These are phyloP conservation scores for Drosophila watanabei DNA, from an alignment of 1,140 invertebrate genomes.

Conservation along the genomic window DNA sequence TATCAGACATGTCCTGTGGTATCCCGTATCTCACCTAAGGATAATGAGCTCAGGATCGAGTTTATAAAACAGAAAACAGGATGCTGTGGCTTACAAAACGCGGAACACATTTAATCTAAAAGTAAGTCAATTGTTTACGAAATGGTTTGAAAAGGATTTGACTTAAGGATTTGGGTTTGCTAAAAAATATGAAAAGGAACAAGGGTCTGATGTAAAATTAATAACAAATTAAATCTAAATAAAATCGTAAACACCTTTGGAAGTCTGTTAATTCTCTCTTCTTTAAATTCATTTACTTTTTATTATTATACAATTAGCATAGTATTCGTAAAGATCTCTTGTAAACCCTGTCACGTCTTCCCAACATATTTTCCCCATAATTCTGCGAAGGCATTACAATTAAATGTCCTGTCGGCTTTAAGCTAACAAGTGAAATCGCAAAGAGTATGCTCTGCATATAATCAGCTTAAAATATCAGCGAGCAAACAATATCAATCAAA, in stretches of 20 bases:
- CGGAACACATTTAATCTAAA: not conserved
- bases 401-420: constrained; percentile 9
- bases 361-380: not conserved
- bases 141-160: not conserved
- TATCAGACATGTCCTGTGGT: constrained; percentile 7
- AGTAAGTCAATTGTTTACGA: not conserved
- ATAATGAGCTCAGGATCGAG: constrained; percentile 25
- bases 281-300: not conserved
- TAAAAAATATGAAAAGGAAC: not conserved
- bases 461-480: constrained; percentile 72
- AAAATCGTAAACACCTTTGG: not conserved
- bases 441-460: constrained; percentile 42
- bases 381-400: not conserved
- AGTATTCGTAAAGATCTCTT: not conserved
- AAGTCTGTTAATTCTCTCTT: accelerated
- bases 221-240: not conserved
- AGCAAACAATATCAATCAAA: constrained; percentile 75
- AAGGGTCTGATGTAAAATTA: accelerated
- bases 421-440: constrained; percentile 19
- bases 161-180: not conserved
- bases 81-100: constrained; percentile 1
- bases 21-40: constrained; percentile 9
- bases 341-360: too few species aligned
- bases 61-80: not conserved
- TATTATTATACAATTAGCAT: not conserved